Evolutionary conservation across 2,888 invertebrate species (phyloP), one percentile per base, ranked within the genome.

Genomic region (Theodoxus fluviatilis): DNA sequence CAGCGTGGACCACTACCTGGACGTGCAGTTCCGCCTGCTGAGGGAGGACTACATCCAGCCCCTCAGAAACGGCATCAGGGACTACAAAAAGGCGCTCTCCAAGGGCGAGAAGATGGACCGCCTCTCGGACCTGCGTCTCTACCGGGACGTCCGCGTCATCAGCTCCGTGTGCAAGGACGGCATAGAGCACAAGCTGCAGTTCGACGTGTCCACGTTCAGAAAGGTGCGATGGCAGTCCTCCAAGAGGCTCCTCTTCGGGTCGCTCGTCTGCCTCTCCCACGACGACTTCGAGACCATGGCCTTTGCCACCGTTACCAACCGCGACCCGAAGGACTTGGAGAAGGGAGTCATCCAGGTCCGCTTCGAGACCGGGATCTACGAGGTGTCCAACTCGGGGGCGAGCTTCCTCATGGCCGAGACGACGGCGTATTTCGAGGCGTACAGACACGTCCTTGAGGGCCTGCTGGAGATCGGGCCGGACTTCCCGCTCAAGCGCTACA

Each of bases 11-110:
- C 91, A 94, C 79, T 95, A 95, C 83, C 87, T 95, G 28, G 92
- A 93, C 78, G 88, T 83, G 2, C 94, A 94, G 78, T 94, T 93
- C 81, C 90, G 93, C 35, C 88, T 94, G 38, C 83, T 95, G 64
- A 88, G 94, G 40, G 94, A 95, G 87, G 95, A 95, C 86, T 94
- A 93, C 81, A 89, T 94, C 40, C 89, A 90, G 33, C 93, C 94
- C 0, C 83, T 95, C 33, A 87, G 93, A 40, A 90, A 92, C 79
- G 93, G 92, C 71, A 90, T 93, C 82, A 82, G 84, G 76, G 89
- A 90, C 80, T 91, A 90, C 79, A 81, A 89, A n/a, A n/a, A n/a
- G n/a, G n/a, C n/a, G n/a, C n/a, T n/a, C n/a, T n/a, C n/a, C n/a
- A n/a, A n/a, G n/a, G n/a, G n/a, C n/a, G n/a, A n/a, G n/a, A n/a